Evolutionary conservation across 2,113 vertebrate species (phyloP), one percentile per base, ranked within the genome.

Genomic region (Daphoenositta chrysoptera): DNA sequence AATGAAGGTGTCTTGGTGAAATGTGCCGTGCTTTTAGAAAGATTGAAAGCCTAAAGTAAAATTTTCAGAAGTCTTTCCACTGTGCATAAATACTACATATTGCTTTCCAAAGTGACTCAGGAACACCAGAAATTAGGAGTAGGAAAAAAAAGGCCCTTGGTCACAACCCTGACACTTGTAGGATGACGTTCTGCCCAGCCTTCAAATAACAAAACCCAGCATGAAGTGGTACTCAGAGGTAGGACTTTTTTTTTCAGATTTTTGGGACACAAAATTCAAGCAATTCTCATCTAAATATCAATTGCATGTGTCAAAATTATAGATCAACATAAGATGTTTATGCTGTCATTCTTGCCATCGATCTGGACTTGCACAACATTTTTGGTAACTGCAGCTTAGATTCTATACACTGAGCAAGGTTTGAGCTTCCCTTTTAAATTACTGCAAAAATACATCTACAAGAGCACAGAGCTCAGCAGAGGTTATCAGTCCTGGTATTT

Each of bases 51-150:
- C 30, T 15, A 33, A 76, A 6, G 3, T 26, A 51, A 76, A 87
- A 9, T 50, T 88, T 73, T 80, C 68, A 57, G 33, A 54, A 83
- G 21, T 20, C n/a, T 87, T 96, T 90, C 51, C 64, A 27, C 85
- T 6, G 2, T 0, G 2, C 27, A 50, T 18, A 75, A 86, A 86
- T 33, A 44, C 11, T 31, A 27, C 0, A 0, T 37, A 28, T 60
- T 28, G 57, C 80, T 92, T 95, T 89, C 76, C 83, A 51, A 80
- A 51, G 26, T 78, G 60, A 88, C 72, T 64, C 68, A 79, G 20
- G 37, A 24, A 47, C 35, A 66, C 33, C 48, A 51, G n/a, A 91
- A 68, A 87, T 65, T 61, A 72, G 42, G 45, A 65, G n/a, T 18
- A 83, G 47, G 30, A 70, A 66, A 63, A 83, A 35, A 63, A 83